Evolutionary conservation across 2,888 invertebrate genomes (phyloP).

Genomic region (Formica aserva): DNA sequence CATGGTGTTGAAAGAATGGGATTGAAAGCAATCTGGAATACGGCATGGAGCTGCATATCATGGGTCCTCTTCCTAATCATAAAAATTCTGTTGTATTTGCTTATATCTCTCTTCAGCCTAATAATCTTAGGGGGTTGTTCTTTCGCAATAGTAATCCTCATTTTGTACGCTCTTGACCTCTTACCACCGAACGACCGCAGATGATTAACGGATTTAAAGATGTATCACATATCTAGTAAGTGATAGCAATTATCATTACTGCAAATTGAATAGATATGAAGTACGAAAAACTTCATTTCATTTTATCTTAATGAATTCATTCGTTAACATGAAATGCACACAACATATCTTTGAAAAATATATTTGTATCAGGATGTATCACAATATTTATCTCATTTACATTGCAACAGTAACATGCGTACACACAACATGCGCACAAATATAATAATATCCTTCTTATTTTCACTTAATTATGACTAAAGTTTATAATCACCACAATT

Average conservation of each 20-base stretch:
- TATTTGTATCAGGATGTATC: constrained; percentile 75
- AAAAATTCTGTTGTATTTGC: constrained; percentile 62
- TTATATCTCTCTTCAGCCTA: constrained; percentile 64
- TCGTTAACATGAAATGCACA: constrained; percentile 10
- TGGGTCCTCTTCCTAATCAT: constrained; percentile 59
- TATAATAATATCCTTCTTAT: constrained; percentile 43
- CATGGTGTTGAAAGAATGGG: constrained; percentile 60
- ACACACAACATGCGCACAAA: constrained; percentile 40
- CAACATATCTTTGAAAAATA: constrained; percentile 76
- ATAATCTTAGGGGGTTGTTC: constrained; percentile 62
- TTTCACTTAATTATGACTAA: constrained; percentile 36
- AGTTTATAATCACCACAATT: constrained; percentile 10
- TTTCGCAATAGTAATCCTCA: constrained; percentile 63
- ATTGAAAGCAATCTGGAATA: constrained; percentile 57
- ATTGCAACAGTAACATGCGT: constrained; percentile 61
- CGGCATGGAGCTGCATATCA: constrained; percentile 62
- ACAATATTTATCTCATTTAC: constrained; percentile 72
- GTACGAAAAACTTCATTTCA: neutral
- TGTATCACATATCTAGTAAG: constrained; percentile 6
- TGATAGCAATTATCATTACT: constrained; percentile 24
- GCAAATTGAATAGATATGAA: constrained; percentile 9
- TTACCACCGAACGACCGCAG: constrained; percentile 17
- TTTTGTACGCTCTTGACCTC: constrained; percentile 59
- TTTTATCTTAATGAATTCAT: constrained; percentile 9
- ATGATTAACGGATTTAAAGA: constrained; percentile 19